Evolutionary conservation across 2,888 invertebrate species (phyloP).

Genomic region (Chrysotoxum bicinctum): DNA sequence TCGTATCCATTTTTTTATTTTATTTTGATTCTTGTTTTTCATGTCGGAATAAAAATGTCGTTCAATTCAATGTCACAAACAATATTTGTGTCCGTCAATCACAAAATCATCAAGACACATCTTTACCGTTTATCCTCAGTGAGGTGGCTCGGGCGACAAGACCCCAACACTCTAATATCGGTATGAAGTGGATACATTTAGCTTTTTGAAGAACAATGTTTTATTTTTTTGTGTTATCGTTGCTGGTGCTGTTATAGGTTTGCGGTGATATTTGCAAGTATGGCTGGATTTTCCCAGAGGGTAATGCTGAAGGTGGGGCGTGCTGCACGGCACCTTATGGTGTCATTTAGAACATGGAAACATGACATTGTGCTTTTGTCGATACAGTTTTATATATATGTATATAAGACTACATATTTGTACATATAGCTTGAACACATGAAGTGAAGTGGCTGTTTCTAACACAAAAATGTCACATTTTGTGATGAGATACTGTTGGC

Average conservation of each 20-base stretch:
- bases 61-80: constrained; percentile 71
- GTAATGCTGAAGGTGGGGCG: constrained; percentile 27
- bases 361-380: constrained; percentile 65
- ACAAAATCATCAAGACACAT: constrained; percentile 64
- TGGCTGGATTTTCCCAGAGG: constrained; percentile 26
- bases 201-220: constrained; percentile 30
- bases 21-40: constrained; percentile 25
- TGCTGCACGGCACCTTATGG: constrained; percentile 2
- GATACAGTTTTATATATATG: constrained; percentile 14
- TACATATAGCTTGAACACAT: background rate
- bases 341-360: constrained; percentile 39
- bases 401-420: background rate
- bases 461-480: constrained; percentile 53
- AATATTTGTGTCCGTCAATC: constrained; percentile 72
- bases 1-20: constrained; percentile 11
- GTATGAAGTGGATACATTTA: constrained; percentile 34
- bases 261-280: constrained; percentile 29
- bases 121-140: constrained; percentile 4
- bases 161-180: background rate
- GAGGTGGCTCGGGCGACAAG: background rate
- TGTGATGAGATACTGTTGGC: constrained; percentile 60
- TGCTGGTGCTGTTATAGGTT: background rate
- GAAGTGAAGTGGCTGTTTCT: constrained; percentile 54
- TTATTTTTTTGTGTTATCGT: background rate
- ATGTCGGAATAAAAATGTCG: constrained; percentile 68